A percentile compares a stretch with the other conserved stretches of the same genome.
phyloP scores from a whole-genome alignment of 1,140 invertebrate genomes.

The Capitella teleta region DNA sequence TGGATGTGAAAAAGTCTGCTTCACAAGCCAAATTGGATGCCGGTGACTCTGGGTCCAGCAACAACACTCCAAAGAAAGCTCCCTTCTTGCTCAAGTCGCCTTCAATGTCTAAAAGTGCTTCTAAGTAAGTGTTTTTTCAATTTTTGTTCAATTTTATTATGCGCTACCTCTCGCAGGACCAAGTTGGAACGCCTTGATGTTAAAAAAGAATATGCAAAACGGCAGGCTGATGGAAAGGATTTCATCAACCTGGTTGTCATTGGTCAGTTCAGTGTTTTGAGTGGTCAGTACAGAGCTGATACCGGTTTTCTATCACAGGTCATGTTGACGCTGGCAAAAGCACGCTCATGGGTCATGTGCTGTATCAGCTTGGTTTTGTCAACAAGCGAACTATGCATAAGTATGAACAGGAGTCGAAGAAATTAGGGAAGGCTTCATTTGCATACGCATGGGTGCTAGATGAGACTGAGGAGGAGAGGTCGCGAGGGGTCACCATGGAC shows the following conservation, averaged over 20 bases:
- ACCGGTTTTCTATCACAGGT: slow-evolving; percentile 44
- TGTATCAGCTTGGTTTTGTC: slow-evolving; percentile 78
- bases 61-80: neutral
- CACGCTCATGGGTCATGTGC: slow-evolving; percentile 88
- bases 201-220: slow-evolving; percentile 53
- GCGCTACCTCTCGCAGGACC: slow-evolving; percentile 26
- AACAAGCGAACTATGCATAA: slow-evolving; percentile 86
- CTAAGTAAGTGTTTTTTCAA: neutral
- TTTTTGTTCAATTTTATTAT: neutral
- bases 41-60: neutral
- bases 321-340: slow-evolving; percentile 99
- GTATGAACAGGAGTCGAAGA: slow-evolving; percentile 95
- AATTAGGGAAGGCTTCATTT: slow-evolving; percentile 95
- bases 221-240: slow-evolving; percentile 64
- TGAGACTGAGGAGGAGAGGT: slow-evolving; percentile 94
- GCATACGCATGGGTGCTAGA: slow-evolving; percentile 99
- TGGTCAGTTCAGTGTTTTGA: slow-evolving; percentile 22
- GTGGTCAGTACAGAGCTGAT: neutral
- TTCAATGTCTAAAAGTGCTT: neutral
- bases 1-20: too few species aligned
- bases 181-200: slow-evolving; percentile 42
- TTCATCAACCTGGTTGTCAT: slow-evolving; percentile 89
- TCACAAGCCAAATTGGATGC: neutral
- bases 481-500: slow-evolving; percentile 90
- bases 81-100: neutral